phyloP scores from a whole-genome alignment of 2,888 invertebrate genomes.

The Mylabris sibirica region DNA sequence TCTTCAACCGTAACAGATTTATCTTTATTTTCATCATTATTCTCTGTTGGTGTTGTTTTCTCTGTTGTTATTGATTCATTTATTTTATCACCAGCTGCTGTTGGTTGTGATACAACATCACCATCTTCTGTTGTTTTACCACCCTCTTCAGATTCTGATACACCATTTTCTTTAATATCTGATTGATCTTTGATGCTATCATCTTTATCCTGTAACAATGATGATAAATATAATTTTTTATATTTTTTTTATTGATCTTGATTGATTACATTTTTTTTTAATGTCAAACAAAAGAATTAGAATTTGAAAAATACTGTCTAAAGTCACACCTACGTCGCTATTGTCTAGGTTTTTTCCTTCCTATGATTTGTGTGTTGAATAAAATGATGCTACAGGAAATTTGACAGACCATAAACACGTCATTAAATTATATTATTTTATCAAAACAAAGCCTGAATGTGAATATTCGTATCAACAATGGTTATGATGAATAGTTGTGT shows the following conservation, averaged over 20 bases:
- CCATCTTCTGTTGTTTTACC: constrained; percentile 54
- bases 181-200: constrained; percentile 52
- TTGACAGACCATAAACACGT: constrained; percentile 34
- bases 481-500: not conserved
- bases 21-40: constrained; percentile 61
- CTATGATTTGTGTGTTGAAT: constrained; percentile 4
- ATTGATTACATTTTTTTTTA: constrained; percentile 8
- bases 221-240: constrained; percentile 9
- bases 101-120: constrained; percentile 22
- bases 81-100: constrained; percentile 57
- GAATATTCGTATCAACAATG: not conserved
- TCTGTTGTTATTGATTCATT: constrained; percentile 54
- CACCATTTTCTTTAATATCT: constrained; percentile 57
- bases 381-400: constrained; percentile 24
- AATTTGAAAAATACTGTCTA: constrained; percentile 7
- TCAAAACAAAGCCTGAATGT: not conserved
- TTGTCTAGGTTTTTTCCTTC: not conserved
- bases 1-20: constrained; percentile 46
- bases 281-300: constrained; percentile 4
- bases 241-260: not conserved
- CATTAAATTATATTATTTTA: constrained; percentile 4
- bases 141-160: constrained; percentile 52
- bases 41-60: constrained; percentile 54
- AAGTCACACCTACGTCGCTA: constrained; percentile 4
- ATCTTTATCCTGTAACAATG: constrained; percentile 56